Conservation (phyloP, 1,140 invertebrate genomes). For the Papilio xuthus region DNA sequence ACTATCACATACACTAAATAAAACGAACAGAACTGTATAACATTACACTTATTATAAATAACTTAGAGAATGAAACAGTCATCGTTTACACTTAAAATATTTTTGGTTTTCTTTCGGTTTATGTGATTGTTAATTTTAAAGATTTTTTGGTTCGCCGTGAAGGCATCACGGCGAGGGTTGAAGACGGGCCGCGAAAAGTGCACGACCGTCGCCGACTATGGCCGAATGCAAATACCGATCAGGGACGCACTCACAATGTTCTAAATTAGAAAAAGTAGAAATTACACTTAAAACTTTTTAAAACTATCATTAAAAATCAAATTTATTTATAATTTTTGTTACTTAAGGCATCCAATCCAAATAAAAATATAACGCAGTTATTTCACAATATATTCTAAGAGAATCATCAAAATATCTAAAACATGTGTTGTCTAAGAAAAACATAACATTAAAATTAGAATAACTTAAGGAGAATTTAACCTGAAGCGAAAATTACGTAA, state of each 20-base stretch:
- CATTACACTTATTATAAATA: constrained; percentile 28
- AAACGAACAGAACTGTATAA: constrained; percentile 49
- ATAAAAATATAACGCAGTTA: no score
- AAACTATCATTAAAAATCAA: no score
- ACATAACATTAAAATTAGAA: no score
- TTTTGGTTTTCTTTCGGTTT: constrained; percentile 50
- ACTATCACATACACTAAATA: constrained; percentile 64
- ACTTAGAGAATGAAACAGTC: constrained; percentile 21
- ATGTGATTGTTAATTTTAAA: constrained; percentile 67
- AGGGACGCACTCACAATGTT: constrained; percentile 52
- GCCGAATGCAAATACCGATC: constrained; percentile 71
- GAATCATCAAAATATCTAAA: no score
- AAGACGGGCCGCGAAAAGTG: constrained; percentile 68
- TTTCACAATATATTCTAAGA: no score
- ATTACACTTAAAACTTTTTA: neutral
- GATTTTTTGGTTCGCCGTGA: constrained; percentile 69
- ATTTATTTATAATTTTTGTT: no score
- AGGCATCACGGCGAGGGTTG: constrained; percentile 76
- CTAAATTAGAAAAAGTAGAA: constrained; percentile 20
- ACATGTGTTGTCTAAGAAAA: no score
- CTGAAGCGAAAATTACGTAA: no score
- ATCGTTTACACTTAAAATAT: constrained; percentile 43
- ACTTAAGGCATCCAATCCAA: no score
- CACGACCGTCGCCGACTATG: constrained; percentile 63
- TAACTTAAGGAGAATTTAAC: neutral